A percentile compares a stretch with the other conserved stretches of the same genome.
phyloP scores from a whole-genome alignment of 2,113 vertebrate species.

The Seriola quinqueradiata region DNA sequence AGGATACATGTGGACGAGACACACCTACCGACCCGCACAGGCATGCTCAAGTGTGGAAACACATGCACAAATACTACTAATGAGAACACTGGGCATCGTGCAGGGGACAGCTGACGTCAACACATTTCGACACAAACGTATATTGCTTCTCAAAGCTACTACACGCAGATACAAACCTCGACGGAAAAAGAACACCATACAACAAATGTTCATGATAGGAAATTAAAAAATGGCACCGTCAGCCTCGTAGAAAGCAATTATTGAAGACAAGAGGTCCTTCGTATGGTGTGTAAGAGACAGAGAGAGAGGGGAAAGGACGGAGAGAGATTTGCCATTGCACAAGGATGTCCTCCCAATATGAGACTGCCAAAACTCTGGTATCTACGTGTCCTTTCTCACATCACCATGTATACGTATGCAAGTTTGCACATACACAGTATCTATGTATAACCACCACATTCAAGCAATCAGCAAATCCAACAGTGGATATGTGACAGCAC shows the following conservation, averaged over 20 bases:
- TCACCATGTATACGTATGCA: neutral
- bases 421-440: neutral
- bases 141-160: neutral
- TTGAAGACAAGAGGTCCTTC: constrained; percentile 27
- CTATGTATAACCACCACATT: constrained; percentile 38
- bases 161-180: neutral
- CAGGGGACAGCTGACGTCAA: constrained; percentile 7
- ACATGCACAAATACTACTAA: constrained; percentile 34
- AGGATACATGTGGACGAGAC: constrained; percentile 49
- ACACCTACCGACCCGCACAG: constrained; percentile 37
- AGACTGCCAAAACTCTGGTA: constrained; percentile 28
- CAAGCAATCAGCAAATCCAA: constrained; percentile 36
- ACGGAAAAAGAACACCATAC: neutral
- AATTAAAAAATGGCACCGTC: neutral
- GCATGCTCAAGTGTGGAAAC: constrained; percentile 41
- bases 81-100: neutral
- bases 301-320: neutral
- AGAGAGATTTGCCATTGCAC: constrained; percentile 36
- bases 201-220: constrained; percentile 5
- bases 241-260: constrained; percentile 11
- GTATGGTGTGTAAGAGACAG: neutral
- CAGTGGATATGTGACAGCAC: constrained; percentile 44
- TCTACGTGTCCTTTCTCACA: constrained; percentile 46
- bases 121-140: neutral
- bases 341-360: constrained; percentile 44